Conservation (phyloP, 1,140 invertebrate genomes). For the Drosophila pseudoobscura region DNA sequence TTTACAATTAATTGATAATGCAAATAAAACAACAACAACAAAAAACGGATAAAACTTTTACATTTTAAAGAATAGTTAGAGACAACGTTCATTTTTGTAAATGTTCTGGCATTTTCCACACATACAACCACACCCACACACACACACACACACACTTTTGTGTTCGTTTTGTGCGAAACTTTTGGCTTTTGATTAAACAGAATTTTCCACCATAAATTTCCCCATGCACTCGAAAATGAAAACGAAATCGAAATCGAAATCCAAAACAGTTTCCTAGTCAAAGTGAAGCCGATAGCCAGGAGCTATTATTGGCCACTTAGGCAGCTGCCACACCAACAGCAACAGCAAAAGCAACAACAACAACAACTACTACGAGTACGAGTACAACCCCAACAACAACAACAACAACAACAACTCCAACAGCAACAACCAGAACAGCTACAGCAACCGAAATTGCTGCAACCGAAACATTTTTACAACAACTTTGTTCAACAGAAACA, state of each 20-base stretch:
- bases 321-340: slow-evolving; percentile 26
- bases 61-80: slow-evolving; percentile 25
- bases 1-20: slow-evolving; percentile 45
- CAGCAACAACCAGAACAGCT: slow-evolving; percentile 6
- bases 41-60: slow-evolving; percentile 33
- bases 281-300: slow-evolving; percentile 49
- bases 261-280: slow-evolving; percentile 50
- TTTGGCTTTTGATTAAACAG: slow-evolving; percentile 38
- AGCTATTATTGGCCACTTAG: slow-evolving; percentile 61
- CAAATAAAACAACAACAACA: slow-evolving; percentile 7
- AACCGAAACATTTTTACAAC: slow-evolving; percentile 35
- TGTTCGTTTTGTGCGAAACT: slow-evolving; percentile 18
- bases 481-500: slow-evolving; percentile 51
- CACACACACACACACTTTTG: neutral
- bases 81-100: slow-evolving; percentile 37
- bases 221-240: slow-evolving; percentile 22
- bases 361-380: slow-evolving; percentile 24
- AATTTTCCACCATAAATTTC: slow-evolving; percentile 3
- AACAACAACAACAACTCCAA: slow-evolving; percentile 27
- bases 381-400: slow-evolving; percentile 12
- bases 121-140: too few species aligned
- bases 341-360: slow-evolving; percentile 12
- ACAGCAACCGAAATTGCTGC: slow-evolving; percentile 11
- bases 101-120: slow-evolving; percentile 29
- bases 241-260: slow-evolving; percentile 15